Evolutionary conservation across 2,113 vertebrate genomes (phyloP), one percentile per base, ranked within the genome.

Genomic region (Notiomystis cincta): DNA sequence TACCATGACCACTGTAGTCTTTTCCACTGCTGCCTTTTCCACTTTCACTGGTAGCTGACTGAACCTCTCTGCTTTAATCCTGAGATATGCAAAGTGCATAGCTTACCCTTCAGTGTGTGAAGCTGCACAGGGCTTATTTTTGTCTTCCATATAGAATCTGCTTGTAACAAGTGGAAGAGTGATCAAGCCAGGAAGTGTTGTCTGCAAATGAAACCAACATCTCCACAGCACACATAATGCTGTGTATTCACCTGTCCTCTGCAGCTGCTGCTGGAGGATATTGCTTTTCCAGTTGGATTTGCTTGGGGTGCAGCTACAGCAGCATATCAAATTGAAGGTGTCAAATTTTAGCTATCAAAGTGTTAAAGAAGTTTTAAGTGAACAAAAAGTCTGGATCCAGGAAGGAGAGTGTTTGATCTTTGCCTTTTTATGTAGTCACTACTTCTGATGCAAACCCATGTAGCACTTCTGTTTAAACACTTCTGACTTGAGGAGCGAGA

Each of bases 271-370:
- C 77, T 75, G 23, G 91, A 77, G 89, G 90, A 76, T 88, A 95
- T 96, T 94, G 97, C 97, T 97, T 99, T 99, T 91, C 98, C 98
- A 54, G 71, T 37, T 77, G 98, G 97, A 88, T 99, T 99, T 97
- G 98, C 98, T 35, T 99, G 99, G 98, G 98, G 97, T 76, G 98
- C 98, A 51, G 96, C 97, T 33, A 98, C 97, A 25, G 96, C 97
- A 10, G 98, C 98, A 6, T 99, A 98, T 95, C 99, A 99, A 90
- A 98, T 99, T 89, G 98, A 99, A 98, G 98, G 98, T 98, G 97
- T 88, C 87, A 88, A 77, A 38, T 96, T 94, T 72, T 66, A 87
- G 38, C 35, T 91, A 56, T 45, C 37, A 57, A 82, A 92, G 37
- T 51, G 48, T 64, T 75, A 86, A 78, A 73, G 62, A 83, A 90